Evolutionary conservation across 2,888 invertebrate genomes (phyloP).

Genomic region (Eupithecia subumbrata): DNA sequence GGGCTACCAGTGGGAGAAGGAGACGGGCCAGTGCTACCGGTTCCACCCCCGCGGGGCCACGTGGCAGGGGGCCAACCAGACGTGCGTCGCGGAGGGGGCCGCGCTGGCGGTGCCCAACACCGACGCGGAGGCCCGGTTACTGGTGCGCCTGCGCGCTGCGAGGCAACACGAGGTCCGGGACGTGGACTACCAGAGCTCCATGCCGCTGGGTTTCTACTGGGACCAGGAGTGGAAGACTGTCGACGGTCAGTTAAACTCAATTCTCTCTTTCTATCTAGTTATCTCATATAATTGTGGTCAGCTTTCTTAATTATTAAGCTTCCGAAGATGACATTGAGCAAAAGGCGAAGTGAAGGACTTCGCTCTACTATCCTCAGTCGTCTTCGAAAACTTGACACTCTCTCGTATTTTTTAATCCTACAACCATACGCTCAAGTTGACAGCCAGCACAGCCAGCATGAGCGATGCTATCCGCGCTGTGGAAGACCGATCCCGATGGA

Average conservation of each 20-base stretch:
- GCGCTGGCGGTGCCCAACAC: neutral
- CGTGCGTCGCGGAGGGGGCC: neutral
- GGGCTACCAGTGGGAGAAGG: neutral
- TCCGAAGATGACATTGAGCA: no score
- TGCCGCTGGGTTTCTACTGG: constrained; percentile 2
- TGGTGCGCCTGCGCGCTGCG: neutral
- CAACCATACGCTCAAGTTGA: no score
- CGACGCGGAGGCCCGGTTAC: constrained; percentile 5
- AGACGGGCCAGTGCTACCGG: constrained; percentile 6
- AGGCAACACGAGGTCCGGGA: neutral
- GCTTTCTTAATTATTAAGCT: no score
- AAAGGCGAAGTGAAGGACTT: no score
- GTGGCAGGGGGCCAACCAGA: neutral
- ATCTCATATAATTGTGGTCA: no score
- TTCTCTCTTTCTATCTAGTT: no score
- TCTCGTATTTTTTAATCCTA: no score
- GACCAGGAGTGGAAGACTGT: neutral
- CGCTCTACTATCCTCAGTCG: no score
- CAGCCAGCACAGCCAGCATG: no score
- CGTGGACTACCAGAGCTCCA: neutral
- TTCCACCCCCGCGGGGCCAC: constrained; percentile 6
- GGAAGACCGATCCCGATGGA: no score
- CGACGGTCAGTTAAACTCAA: neutral
- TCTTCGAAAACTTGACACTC: no score
- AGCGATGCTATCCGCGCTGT: no score